Evolutionary conservation across 2,888 invertebrate genomes (phyloP).

Genomic region (Scaptomyza polygonia): DNA sequence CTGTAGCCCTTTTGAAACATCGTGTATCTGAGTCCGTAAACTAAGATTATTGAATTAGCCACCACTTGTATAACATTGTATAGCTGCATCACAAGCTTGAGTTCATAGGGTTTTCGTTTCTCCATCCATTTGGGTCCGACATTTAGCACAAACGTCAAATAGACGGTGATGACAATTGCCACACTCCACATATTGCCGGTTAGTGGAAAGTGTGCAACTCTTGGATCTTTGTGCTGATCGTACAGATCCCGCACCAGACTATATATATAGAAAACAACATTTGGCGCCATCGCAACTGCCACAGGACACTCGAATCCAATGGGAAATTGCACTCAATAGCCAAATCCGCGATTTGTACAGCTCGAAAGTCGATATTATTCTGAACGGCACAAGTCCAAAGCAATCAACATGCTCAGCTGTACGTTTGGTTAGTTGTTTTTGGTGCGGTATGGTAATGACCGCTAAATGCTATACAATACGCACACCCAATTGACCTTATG

Average conservation of each 20-base stretch:
- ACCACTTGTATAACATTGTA: constrained; percentile 88
- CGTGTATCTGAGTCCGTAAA: constrained; percentile 65
- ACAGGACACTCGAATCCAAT: constrained; percentile 6
- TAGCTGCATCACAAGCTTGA: constrained; percentile 87
- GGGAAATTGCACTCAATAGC: not conserved
- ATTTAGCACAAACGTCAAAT: constrained; percentile 89
- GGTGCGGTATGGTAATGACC: constrained; percentile 65
- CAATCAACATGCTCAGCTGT: constrained; percentile 19
- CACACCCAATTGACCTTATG: constrained; percentile 52
- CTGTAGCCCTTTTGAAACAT: constrained; percentile 75
- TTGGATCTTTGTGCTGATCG: constrained; percentile 69
- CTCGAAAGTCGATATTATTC: constrained; percentile 43
- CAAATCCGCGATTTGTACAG: constrained; percentile 33
- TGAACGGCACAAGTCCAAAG: constrained; percentile 26
- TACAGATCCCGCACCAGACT: constrained; percentile 55
- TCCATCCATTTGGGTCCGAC: constrained; percentile 91
- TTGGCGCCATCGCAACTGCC: constrained; percentile 53
- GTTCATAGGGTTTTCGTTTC: constrained; percentile 87
- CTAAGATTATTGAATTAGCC: constrained; percentile 60
- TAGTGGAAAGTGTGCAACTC: constrained; percentile 88
- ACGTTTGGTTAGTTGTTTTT: not conserved
- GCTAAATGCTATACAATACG: constrained; percentile 54
- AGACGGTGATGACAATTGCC: constrained; percentile 85
- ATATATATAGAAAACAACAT: constrained; percentile 71
- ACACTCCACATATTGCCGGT: constrained; percentile 88